Percentiles rank a stretch among this genome's conserved stretches.
phyloP scores from a whole-genome alignment of 1,140 invertebrate genomes.

The Cataglyphis hispanica region DNA sequence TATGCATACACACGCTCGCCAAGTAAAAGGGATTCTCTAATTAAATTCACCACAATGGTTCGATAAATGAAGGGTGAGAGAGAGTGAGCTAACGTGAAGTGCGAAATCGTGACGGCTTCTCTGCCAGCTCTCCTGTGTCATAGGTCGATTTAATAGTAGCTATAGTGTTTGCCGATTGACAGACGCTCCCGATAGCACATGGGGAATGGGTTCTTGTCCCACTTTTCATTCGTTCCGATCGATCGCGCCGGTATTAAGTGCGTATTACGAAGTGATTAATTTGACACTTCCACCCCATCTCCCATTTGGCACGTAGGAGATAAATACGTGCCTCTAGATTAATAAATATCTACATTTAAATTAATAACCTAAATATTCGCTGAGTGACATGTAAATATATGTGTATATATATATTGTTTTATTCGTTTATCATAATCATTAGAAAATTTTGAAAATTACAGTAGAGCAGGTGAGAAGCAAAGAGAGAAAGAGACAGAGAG shows the following conservation, averaged over 20 bases:
- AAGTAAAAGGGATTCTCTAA: not conserved
- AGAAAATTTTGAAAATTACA: conserved; percentile 3
- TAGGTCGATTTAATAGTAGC: conserved; percentile 44
- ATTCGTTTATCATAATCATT: conserved; percentile 26
- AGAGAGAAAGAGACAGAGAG: not conserved
- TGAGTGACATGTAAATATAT: not conserved
- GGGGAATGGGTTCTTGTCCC: conserved; percentile 63
- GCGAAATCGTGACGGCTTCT: conserved; percentile 45
- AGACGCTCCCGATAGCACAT: conserved; percentile 46
- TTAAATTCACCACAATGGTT: conserved; percentile 14
- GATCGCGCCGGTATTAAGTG: conserved; percentile 73
- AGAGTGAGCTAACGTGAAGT: conserved; percentile 44
- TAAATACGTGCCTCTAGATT: not conserved
- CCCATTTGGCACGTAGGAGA: not conserved
- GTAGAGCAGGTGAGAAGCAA: not conserved
- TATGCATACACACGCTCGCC: not conserved
- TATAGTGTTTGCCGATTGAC: conserved; percentile 62
- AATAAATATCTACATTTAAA: conserved; percentile 62
- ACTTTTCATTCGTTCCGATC: conserved; percentile 74
- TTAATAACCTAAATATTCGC: conserved; percentile 22
- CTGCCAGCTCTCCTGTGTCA: not conserved
- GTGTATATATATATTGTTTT: not conserved
- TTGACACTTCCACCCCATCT: conserved; percentile 65
- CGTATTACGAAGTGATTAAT: conserved; percentile 77
- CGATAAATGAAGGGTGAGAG: not conserved